Base-by-base conservation (phyloP, 2,888 invertebrate species). In the Ennomos fuscantarius region DNA sequence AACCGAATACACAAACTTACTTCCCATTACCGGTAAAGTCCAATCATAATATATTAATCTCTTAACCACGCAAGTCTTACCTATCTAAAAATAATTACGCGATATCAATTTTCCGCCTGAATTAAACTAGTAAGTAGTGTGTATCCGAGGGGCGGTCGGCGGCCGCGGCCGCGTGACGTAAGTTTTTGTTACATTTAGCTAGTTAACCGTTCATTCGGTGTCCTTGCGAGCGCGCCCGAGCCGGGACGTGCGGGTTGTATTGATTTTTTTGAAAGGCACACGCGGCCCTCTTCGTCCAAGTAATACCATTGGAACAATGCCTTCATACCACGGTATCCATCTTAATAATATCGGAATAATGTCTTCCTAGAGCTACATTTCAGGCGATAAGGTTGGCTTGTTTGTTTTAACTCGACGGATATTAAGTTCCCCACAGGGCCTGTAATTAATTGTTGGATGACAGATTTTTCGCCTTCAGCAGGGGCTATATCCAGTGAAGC, bases 181-280 rank as follows among this genome's bases (percentile, higher is more conserved):
- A 69, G 70, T 70, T 74, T 72, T 72, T 67, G 70, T 70, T 69
- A 70, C 69, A 70, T 74, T 78, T 69, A 69, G 68, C 70, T 70
- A 73, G 70, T 73, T 73, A 73, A 72, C 71, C 69, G 64, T 76
- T 77, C 71, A 69, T 72, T 73, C 69, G 65, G 68, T 79, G 84
- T 79, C 81, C 81, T 83, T 82, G 83, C 68, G 69, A 71, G 68
- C 75, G 73, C 78, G 75, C 74, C 71, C 76, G 72, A 77, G 73
- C 71, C 75, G 68, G 70, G 79, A 69, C 77, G 72, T 76, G 82
- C 75, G 76, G 75, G 70, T 78, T 74, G 80, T 86, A 87, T 87
- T 84, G 87, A 87, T 87, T 87, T 84, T 82, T 86, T 82, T 79
- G 73, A 72, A 81, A 75, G 79, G 69, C 76, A 81, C 79, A 78